Conservation (phyloP, 1,140 invertebrate genomes). For the Eupristina koningsbergeri region DNA sequence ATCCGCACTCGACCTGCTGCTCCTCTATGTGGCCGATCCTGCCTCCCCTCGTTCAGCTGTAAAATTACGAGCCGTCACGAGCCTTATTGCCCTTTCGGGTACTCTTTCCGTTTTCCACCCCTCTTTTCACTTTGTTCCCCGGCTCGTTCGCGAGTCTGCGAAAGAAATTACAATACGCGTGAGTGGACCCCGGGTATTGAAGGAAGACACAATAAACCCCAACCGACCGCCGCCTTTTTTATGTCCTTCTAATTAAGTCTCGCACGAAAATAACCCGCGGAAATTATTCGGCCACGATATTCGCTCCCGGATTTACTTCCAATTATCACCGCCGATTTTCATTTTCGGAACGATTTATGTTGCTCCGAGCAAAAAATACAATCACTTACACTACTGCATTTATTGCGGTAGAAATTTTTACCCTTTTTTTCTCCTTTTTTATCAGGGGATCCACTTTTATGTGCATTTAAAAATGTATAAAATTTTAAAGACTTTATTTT, state of each 20-base stretch:
- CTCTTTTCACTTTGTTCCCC: background rate
- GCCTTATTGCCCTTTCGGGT: background rate
- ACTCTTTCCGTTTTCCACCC: background rate
- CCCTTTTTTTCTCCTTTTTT: no score
- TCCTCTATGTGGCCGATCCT: background rate
- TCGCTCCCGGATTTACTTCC: background rate
- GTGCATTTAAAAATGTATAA: no score
- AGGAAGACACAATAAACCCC: background rate
- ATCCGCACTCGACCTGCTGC: background rate
- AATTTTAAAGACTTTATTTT: no score
- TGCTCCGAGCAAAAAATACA: no score
- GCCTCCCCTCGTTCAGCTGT: slow-evolving; percentile 52
- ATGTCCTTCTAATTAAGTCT: background rate
- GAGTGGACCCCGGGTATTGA: background rate
- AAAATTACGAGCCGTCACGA: slow-evolving; percentile 55
- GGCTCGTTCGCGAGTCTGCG: background rate
- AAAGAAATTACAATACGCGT: background rate
- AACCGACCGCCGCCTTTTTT: background rate
- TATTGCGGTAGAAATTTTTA: no score
- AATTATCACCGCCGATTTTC: background rate
- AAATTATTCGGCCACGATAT: background rate
- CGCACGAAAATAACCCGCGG: background rate
- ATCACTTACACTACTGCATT: no score
- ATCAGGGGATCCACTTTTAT: no score
- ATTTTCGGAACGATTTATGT: no score